Percentiles rank a stretch among this genome's conserved stretches.
phyloP scores from a whole-genome alignment of 2,888 invertebrate genomes.

The Nysson spinosus region DNA sequence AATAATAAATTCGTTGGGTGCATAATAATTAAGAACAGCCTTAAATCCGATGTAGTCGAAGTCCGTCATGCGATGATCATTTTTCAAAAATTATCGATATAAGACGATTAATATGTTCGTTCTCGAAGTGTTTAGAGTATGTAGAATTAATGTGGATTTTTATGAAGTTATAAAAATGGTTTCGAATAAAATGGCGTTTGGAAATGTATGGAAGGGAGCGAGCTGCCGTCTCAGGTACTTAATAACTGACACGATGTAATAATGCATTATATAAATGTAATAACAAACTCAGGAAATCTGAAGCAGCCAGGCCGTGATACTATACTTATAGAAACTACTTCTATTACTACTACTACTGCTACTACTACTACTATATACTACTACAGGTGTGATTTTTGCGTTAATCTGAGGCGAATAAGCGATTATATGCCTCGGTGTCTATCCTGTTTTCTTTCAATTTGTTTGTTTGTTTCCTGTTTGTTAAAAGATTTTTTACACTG shows the following conservation, averaged over 20 bases:
- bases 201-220: slow-evolving; percentile 33
- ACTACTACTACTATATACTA: slow-evolving; percentile 41
- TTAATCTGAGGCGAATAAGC: slow-evolving; percentile 40
- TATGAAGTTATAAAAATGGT: no score
- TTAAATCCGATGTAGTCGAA: no score
- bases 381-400: slow-evolving; percentile 51
- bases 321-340: slow-evolving; percentile 72
- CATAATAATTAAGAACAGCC: no score
- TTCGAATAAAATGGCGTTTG: not conserved
- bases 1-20: no score
- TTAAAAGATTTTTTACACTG: slow-evolving; percentile 67
- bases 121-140: no score
- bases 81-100: no score
- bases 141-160: no score
- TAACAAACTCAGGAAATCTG: slow-evolving; percentile 77
- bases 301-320: slow-evolving; percentile 78
- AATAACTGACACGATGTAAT: slow-evolving; percentile 60
- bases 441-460: slow-evolving; percentile 65
- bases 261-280: slow-evolving; percentile 68
- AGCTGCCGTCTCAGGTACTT: slow-evolving; percentile 66
- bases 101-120: no score
- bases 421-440: slow-evolving; percentile 43
- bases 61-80: no score
- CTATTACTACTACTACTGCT: slow-evolving; percentile 56
- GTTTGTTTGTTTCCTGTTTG: slow-evolving; percentile 67